Evolutionary conservation across 2,888 invertebrate species (phyloP).

Genomic region (Merodon equestris): DNA sequence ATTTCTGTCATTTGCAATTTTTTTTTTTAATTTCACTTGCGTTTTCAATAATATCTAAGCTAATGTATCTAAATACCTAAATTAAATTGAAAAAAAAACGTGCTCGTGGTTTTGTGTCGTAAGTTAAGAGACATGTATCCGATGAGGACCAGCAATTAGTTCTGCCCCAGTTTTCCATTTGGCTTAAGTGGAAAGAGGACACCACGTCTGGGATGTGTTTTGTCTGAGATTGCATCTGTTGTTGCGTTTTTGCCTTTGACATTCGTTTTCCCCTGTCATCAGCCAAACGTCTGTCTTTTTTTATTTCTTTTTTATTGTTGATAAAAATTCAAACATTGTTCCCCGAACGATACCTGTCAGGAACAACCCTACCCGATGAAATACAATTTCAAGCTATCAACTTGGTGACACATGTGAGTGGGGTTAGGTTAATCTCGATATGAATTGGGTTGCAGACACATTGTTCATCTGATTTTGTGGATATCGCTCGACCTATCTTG

Average conservation of each 20-base stretch:
- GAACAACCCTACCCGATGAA: slow-evolving; percentile 10
- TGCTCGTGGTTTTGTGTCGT: neutral
- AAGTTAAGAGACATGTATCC: neutral
- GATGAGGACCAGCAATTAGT: too few relatives aligned
- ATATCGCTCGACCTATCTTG: too few relatives aligned
- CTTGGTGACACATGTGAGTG: slow-evolving; percentile 1
- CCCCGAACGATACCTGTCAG: slow-evolving; percentile 6
- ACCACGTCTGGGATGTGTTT: too few relatives aligned
- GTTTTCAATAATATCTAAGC: slow-evolving; percentile 41
- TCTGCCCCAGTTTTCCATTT: too few relatives aligned
- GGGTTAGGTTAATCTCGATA: slow-evolving; percentile 27
- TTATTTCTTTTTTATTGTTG: slow-evolving; percentile 3
- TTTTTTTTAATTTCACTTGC: slow-evolving; percentile 13
- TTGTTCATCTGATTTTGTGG: slow-evolving; percentile 1
- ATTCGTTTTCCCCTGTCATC: slow-evolving; percentile 2
- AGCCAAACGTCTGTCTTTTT: neutral
- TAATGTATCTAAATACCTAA: slow-evolving; percentile 34
- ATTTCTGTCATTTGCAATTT: slow-evolving; percentile 32
- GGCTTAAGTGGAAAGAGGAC: too few relatives aligned
- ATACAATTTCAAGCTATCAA: slow-evolving; percentile 37
- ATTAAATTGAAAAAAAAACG: slow-evolving; percentile 14
- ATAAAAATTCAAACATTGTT: slow-evolving; percentile 6
- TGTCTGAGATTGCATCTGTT: slow-evolving; percentile 5
- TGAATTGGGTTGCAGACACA: slow-evolving; percentile 30
- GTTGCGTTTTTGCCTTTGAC: neutral